Conservation (phyloP, 2,888 invertebrate species). For the Tachina lurida region DNA sequence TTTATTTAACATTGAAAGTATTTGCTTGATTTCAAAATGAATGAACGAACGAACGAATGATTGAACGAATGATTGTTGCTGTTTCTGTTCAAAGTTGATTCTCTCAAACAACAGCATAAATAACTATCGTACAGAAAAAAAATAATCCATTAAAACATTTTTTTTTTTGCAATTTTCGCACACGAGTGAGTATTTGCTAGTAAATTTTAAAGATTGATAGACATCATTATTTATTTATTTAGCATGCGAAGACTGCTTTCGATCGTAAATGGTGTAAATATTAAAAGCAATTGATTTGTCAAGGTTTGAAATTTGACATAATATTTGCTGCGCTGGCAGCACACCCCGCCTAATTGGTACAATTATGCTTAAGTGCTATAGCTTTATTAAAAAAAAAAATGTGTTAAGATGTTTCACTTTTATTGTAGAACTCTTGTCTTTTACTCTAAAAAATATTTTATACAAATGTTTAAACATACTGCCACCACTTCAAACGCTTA, state of each 20-base stretch:
- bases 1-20: constrained; percentile 55
- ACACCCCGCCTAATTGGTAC: constrained; percentile 13
- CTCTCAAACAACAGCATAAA: background rate
- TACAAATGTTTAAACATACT: background rate
- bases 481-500: constrained; percentile 71
- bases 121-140: background rate
- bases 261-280: constrained; percentile 36
- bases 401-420: background rate
- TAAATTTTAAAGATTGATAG: constrained; percentile 14
- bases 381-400: background rate
- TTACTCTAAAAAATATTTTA: no score
- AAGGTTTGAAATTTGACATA: background rate
- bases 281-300: constrained; percentile 18
- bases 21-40: constrained; percentile 36
- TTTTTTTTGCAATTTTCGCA: background rate
- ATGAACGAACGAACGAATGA: constrained; percentile 9
- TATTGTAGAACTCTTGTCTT: background rate
- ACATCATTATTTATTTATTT: background rate
- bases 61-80: constrained; percentile 30
- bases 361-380: background rate
- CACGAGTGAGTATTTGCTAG: background rate
- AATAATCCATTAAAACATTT: constrained; percentile 21
- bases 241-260: background rate
- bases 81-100: constrained; percentile 38
- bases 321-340: no score